Conservation (phyloP, 2,888 invertebrate species). For the Yponomeuta evonymella region DNA sequence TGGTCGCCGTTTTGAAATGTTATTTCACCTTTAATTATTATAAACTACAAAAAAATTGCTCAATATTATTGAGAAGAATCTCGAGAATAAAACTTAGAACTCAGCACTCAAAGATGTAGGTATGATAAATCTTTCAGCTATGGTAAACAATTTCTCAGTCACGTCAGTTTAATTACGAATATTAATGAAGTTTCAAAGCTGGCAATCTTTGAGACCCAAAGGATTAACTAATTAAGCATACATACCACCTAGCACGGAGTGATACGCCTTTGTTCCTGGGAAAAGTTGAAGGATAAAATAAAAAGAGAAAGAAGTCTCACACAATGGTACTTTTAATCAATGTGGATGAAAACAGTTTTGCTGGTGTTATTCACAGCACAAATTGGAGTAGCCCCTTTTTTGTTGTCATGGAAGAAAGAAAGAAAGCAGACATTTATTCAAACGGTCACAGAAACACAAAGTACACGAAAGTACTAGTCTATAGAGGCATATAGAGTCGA, state of each 20-base stretch:
- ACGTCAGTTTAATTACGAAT: not conserved
- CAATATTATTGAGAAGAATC: too few relatives aligned
- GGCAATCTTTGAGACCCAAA: not conserved
- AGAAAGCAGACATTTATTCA: too few relatives aligned
- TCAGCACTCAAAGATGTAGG: not conserved
- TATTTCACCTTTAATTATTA: too few relatives aligned
- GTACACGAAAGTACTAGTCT: too few relatives aligned
- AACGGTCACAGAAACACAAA: too few relatives aligned
- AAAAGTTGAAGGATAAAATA: not conserved
- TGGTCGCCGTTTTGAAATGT: too few relatives aligned
- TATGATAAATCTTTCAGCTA: not conserved
- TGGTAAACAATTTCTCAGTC: not conserved
- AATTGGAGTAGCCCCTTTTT: too few relatives aligned
- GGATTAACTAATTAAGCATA: not conserved
- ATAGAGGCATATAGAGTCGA: too few relatives aligned
- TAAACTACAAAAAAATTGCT: too few relatives aligned
- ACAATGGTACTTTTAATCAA: not conserved
- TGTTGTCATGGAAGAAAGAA: too few relatives aligned
- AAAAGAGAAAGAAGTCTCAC: not conserved
- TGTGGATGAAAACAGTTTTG: not conserved
- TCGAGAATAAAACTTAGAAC: too few relatives aligned
- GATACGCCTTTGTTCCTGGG: not conserved
- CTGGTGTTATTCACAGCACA: not conserved
- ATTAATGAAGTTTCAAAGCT: constrained; percentile 1
- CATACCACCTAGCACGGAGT: not conserved